Conservation (phyloP, 2,797 vertebrate genomes). For the Phrynocephalus vlangalii region DNA sequence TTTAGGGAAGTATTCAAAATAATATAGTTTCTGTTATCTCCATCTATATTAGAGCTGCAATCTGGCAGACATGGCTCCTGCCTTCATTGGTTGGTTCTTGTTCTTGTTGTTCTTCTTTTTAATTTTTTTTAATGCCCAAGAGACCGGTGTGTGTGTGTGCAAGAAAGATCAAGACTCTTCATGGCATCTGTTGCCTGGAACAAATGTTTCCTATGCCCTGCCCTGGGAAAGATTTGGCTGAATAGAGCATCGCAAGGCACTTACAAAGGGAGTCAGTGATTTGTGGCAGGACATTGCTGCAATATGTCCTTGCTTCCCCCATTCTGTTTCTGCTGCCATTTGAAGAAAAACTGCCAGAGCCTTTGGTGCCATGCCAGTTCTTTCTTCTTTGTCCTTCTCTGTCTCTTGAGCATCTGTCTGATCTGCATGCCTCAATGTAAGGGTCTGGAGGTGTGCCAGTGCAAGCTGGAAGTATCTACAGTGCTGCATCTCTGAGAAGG, state of each 20-base stretch:
- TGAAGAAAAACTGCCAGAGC: neutral
- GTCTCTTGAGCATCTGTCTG: neutral
- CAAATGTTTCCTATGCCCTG: neutral
- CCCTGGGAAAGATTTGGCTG: no score
- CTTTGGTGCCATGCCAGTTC: neutral
- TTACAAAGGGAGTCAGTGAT: neutral
- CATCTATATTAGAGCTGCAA: neutral
- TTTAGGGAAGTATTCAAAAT: slow-evolving; percentile 10
- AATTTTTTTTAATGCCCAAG: neutral
- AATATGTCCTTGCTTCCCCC: neutral
- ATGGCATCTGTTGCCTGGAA: neutral
- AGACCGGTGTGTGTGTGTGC: neutral
- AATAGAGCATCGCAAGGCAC: neutral
- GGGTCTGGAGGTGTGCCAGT: neutral
- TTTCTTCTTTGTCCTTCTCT: neutral
- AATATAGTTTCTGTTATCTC: neutral
- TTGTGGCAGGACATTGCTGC: neutral
- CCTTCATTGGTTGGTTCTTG: neutral
- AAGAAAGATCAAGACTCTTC: neutral
- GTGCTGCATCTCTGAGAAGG: neutral
- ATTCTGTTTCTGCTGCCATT: neutral
- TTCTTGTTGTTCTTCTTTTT: no score
- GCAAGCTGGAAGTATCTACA: no score
- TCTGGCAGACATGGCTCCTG: neutral
- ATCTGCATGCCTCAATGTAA: neutral